Evolutionary conservation across 2,797 vertebrate species (phyloP), one percentile per base, ranked within the genome.

Genomic region (Anguilla obscura): DNA sequence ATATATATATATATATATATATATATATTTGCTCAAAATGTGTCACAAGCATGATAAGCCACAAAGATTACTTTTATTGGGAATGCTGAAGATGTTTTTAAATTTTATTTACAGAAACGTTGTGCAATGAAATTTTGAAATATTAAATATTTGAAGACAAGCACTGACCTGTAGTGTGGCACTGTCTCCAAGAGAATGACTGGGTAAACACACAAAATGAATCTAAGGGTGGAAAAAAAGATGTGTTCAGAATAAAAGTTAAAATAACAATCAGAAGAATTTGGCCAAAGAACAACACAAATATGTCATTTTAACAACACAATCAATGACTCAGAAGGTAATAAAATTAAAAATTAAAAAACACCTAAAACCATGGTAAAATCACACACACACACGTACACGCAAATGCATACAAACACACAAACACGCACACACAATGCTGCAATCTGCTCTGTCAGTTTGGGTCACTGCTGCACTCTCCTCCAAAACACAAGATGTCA

Each of bases 131-230:
- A 50, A 82, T 50, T 50, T 48, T 48, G 9, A 82, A 48, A 82
- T n/a, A 45, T 76, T 45, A 45, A 45, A 45, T 45, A 45, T 45
- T 45, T 45, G 40, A 48, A 50, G 18, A 60, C 52, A 36, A 50
- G 21, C 54, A 60, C 87, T 9, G 90, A 95, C 96, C 95, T 96
- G 95, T 89, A 95, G 92, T 88, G 93, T 94, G 85, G 93, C 90
- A 50, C 96, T 95, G 4, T 96, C 95, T 52, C 93, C 96, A 85
- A 95, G 94, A 91, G 93, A 92, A 10, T 93, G 93, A 89, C 92
- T 94, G 30, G 96, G 96, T 88, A 97, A 92, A 91, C 94, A 96
- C 87, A 97, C 94, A 91, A 96, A 97, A 92, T 96, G 91, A 88
- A 97, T 93, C 96, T 97, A 91, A 90, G 93, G 90, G 87, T 90